These are phyloP conservation scores for Taenioides sp. DNA, from an alignment of 2,797 vertebrate species.

Conservation along the genomic window DNA sequence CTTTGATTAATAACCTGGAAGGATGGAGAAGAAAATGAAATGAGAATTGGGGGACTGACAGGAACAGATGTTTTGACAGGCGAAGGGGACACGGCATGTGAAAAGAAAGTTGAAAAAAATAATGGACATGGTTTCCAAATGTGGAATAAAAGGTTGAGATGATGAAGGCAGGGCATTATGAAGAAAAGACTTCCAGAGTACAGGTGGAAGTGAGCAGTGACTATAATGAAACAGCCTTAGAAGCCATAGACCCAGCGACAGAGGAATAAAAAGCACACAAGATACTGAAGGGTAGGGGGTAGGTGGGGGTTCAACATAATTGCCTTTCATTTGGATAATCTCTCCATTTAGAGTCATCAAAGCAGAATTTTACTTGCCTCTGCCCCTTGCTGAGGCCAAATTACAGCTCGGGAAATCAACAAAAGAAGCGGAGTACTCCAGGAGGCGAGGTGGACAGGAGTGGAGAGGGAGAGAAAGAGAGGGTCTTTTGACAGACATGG, in stretches of 20 bases:
- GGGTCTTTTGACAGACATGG: slow-evolving; percentile 10
- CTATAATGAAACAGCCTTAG: slow-evolving; percentile 45
- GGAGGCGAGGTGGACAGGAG: slow-evolving; percentile 36
- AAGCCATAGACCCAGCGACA: slow-evolving; percentile 27
- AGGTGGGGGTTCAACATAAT: slow-evolving; percentile 61
- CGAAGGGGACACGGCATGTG: slow-evolving; percentile 9
- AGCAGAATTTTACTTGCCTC: slow-evolving; percentile 62
- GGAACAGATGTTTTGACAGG: slow-evolving; percentile 29
- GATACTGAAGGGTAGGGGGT: slow-evolving; percentile 47
- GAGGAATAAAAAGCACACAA: slow-evolving; percentile 29
- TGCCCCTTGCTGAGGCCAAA: slow-evolving; percentile 58
- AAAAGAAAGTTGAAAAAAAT: slow-evolving; percentile 24
- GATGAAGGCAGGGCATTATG: slow-evolving; percentile 36
- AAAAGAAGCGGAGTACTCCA: slow-evolving; percentile 53
- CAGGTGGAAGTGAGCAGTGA: slow-evolving; percentile 50
- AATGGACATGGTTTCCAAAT: slow-evolving; percentile 33
- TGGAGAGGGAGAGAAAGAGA: slow-evolving; percentile 6
- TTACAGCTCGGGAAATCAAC: slow-evolving; percentile 66
- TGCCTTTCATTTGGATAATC: slow-evolving; percentile 75
- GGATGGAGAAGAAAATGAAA: slow-evolving; percentile 5
- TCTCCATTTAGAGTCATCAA: slow-evolving; percentile 72
- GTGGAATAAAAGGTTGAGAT: slow-evolving; percentile 33
- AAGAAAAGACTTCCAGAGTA: slow-evolving; percentile 20
- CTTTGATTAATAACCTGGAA: slow-evolving; percentile 45
- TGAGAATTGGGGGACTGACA: slow-evolving; percentile 7